Conservation (phyloP, 2,888 invertebrate genomes). For the Drosophila hamatofila region DNA sequence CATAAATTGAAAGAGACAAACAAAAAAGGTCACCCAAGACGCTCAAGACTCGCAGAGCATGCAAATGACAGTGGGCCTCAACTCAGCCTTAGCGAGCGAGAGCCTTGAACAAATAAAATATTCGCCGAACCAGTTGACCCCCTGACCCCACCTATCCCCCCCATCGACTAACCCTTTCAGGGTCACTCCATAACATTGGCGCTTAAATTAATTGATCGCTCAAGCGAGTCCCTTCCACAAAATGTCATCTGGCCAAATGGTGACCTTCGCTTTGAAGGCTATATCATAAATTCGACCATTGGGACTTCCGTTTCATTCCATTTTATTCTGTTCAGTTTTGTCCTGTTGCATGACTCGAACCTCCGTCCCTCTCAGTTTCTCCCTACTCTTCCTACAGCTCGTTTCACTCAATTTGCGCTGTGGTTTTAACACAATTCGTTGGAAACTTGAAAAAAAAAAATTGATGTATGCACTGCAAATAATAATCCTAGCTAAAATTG, state of each 20-base stretch:
- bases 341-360: slow-evolving; percentile 16
- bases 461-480: neutral
- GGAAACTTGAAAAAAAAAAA: slow-evolving; percentile 17
- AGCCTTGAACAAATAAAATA: slow-evolving; percentile 47
- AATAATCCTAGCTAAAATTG: neutral
- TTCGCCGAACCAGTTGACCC: slow-evolving; percentile 24
- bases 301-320: slow-evolving; percentile 29
- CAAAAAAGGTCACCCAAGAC: neutral
- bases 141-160: slow-evolving; percentile 5
- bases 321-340: slow-evolving; percentile 16
- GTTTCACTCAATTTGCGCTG: slow-evolving; percentile 61
- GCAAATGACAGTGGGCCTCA: slow-evolving; percentile 51
- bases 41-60: slow-evolving; percentile 34
- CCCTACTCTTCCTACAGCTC: slow-evolving; percentile 13
- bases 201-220: slow-evolving; percentile 72
- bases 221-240: slow-evolving; percentile 52
- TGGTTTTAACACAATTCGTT: slow-evolving; percentile 40
- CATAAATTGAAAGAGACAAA: slow-evolving; percentile 43
- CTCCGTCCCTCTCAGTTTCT: neutral
- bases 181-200: slow-evolving; percentile 29
- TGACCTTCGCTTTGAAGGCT: slow-evolving; percentile 25
- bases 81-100: slow-evolving; percentile 6
- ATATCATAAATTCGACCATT: slow-evolving; percentile 56
- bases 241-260: slow-evolving; percentile 42
- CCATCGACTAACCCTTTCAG: neutral